Conservation (phyloP, 2,888 invertebrate species). For the Eilema caniola region DNA sequence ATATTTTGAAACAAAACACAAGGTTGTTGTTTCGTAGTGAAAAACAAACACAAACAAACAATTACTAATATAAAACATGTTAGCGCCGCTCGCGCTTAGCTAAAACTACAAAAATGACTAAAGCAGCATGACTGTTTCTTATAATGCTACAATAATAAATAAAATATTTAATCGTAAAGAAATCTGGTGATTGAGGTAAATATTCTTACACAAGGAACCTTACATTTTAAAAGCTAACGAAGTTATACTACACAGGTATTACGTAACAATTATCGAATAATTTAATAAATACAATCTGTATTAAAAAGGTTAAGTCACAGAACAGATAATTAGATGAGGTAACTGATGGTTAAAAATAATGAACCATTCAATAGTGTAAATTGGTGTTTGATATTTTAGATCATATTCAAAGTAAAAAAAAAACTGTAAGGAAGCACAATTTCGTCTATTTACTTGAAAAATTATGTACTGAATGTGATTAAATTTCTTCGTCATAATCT, state of each 20-base stretch:
- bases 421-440: too few species aligned
- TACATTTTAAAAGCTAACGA: conserved; percentile 50
- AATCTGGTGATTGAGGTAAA: conserved; percentile 72
- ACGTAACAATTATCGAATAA: conserved; percentile 37
- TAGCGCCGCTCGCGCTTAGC: conserved; percentile 43
- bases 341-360: not conserved
- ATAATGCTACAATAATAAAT: conserved; percentile 74
- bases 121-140: conserved; percentile 78
- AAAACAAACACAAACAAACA: conserved; percentile 66
- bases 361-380: not conserved
- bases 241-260: conserved; percentile 36
- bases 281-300: not conserved
- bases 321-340: too few species aligned
- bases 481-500: not conserved
- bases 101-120: conserved; percentile 82
- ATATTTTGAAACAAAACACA: conserved; percentile 19
- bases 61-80: conserved; percentile 42
- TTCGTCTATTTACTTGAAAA: too few species aligned
- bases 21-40: conserved; percentile 38
- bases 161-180: conserved; percentile 55
- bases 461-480: too few species aligned
- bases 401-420: not conserved
- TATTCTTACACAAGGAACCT: conserved; percentile 69
- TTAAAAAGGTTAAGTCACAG: not conserved
- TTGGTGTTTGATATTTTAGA: not conserved